phyloP scores from a whole-genome alignment of 2,113 vertebrate genomes.

The Poeciliopsis occidentalis region DNA sequence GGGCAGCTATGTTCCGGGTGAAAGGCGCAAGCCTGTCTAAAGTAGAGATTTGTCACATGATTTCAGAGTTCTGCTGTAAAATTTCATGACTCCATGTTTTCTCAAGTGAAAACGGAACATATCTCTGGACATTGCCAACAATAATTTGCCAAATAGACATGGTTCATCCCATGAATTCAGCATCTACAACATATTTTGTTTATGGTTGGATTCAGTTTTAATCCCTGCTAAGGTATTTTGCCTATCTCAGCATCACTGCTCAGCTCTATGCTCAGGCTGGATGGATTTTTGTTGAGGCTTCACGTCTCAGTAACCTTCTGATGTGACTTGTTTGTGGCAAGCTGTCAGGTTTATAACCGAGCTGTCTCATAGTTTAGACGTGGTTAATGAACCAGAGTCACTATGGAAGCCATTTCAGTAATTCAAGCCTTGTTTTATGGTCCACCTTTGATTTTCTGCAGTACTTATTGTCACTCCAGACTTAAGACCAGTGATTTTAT shows the following conservation, averaged over 20 bases:
- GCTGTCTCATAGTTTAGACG: constrained; percentile 3
- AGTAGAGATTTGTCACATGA: background rate
- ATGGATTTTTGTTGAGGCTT: constrained; percentile 34
- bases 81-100: background rate
- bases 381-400: constrained; percentile 13
- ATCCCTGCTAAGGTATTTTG: constrained; percentile 2
- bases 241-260: constrained; percentile 7
- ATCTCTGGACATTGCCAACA: too few relatives aligned
- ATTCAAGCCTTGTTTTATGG: background rate
- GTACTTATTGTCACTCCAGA: background rate
- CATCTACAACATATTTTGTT: background rate
- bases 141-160: too few relatives aligned
- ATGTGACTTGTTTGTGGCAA: constrained; percentile 28
- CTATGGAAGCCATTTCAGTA: constrained; percentile 4
- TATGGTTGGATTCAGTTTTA: background rate
- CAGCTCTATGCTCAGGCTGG: background rate
- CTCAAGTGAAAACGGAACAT: too few relatives aligned
- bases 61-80: background rate
- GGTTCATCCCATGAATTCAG: background rate
- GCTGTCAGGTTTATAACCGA: constrained; percentile 18
- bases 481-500: background rate
- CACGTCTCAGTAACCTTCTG: constrained; percentile 34
- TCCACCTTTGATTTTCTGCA: background rate
- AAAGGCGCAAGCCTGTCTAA: background rate
- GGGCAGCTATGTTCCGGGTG: too few relatives aligned